These are phyloP conservation scores for Hafferia zeledoni DNA, from an alignment of 2,797 vertebrate genomes.

Conservation along the genomic window DNA sequence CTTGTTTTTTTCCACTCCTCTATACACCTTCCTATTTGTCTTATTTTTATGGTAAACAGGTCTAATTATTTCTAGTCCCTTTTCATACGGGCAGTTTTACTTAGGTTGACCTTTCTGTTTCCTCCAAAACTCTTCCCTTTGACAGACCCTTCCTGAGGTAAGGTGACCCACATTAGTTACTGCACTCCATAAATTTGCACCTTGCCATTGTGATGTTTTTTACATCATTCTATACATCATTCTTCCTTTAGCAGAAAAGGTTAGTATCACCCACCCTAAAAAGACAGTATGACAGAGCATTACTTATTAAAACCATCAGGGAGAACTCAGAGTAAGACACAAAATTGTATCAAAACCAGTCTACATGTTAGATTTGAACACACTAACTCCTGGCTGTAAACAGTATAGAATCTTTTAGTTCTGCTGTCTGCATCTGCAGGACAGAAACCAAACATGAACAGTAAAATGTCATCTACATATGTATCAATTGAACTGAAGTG, in stretches of 20 bases:
- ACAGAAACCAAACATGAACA: background rate
- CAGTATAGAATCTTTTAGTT: background rate
- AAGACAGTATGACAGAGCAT: background rate
- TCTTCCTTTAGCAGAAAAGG: background rate
- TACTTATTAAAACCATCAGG: background rate
- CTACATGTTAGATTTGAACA: background rate
- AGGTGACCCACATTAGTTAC: background rate
- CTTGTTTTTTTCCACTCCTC: background rate
- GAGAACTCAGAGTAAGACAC: background rate
- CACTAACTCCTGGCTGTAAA: background rate
- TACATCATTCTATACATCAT: background rate
- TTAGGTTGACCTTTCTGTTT: background rate
- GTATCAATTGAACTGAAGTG: background rate
- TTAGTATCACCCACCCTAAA: background rate
- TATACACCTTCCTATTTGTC: background rate
- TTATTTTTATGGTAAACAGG: background rate
- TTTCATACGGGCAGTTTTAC: background rate
- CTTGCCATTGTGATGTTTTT: background rate
- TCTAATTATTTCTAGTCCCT: background rate
- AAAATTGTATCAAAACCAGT: background rate
- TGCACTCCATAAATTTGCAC: background rate
- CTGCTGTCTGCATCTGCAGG: background rate
- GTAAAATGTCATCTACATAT: background rate
- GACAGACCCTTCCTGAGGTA: background rate
- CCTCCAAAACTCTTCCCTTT: background rate